Conservation (phyloP, 2,113 vertebrate genomes). For the Alectura lathami region DNA sequence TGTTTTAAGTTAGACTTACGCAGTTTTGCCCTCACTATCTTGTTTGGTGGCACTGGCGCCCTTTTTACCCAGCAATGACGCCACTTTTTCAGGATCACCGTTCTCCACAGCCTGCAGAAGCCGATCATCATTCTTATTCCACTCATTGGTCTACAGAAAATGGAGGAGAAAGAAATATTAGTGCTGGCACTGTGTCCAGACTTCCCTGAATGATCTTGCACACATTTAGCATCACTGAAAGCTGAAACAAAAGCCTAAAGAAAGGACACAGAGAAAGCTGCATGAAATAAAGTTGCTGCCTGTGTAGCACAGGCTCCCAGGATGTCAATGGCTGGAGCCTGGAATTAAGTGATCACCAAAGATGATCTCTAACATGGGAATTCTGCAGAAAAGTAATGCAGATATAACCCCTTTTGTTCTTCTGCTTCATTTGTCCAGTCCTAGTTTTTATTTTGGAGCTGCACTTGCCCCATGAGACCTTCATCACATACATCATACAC, state of each 20-base stretch:
- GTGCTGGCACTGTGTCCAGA: neutral
- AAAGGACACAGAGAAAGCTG: neutral
- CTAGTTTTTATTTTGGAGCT: neutral
- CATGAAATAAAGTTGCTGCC: neutral
- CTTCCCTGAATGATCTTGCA: neutral
- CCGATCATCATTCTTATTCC: conserved; percentile 97
- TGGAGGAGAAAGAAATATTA: neutral
- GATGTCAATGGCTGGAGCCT: neutral
- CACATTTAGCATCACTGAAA: neutral
- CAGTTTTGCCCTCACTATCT: conserved; percentile 92
- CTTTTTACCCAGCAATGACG: conserved; percentile 91
- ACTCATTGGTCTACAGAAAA: conserved; percentile 86
- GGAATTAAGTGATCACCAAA: neutral
- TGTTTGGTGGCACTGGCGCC: conserved; percentile 91
- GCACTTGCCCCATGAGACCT: neutral
- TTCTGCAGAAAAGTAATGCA: neutral
- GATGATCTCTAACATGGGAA: neutral
- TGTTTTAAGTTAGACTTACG: conserved; percentile 83
- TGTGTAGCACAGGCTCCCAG: neutral
- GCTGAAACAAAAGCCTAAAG: neutral
- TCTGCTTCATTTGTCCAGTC: neutral
- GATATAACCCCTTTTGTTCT: neutral
- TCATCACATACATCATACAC: neutral
- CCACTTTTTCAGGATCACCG: conserved; percentile 91
- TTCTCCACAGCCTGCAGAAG: conserved; percentile 95